Percentiles rank a stretch among this genome's conserved stretches.
These are phyloP conservation scores for Pseudachorutes palmiensis DNA, from an alignment of 1,140 invertebrate genomes.

Conservation along the genomic window DNA sequence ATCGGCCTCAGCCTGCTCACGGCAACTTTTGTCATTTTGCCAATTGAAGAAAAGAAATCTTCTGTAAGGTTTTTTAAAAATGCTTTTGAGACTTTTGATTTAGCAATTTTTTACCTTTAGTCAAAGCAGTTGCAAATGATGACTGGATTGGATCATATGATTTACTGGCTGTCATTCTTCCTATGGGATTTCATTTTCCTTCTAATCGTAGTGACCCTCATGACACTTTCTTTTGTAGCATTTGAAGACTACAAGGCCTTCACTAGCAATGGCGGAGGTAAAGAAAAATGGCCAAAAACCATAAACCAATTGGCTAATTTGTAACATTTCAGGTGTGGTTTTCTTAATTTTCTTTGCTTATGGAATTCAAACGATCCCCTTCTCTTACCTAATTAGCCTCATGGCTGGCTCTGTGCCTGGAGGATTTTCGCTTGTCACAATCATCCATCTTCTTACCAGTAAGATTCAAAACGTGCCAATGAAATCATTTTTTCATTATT, in stretches of 20 bases:
- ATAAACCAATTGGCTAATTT: conserved; percentile 54
- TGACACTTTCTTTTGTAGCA: conserved; percentile 5
- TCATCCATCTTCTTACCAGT: conserved; percentile 13
- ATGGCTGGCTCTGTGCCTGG: conserved; percentile 5
- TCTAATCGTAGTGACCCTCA: conserved; percentile 47
- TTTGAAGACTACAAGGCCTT: background rate
- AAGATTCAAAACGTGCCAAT: no score
- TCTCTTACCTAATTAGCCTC: conserved; percentile 22
- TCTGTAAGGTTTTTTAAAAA: conserved; percentile 36
- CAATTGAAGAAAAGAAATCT: conserved; percentile 51
- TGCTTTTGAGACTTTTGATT: background rate
- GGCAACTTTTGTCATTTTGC: conserved; percentile 64
- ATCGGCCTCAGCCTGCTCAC: conserved; percentile 54
- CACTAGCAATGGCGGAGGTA: background rate
- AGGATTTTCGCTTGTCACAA: conserved; percentile 19
- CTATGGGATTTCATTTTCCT: conserved; percentile 63
- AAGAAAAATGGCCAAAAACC: background rate
- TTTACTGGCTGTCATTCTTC: conserved; percentile 62
- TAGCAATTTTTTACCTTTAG: conserved; percentile 42
- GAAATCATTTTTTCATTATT: no score
- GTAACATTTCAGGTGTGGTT: background rate
- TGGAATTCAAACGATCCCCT: conserved; percentile 12
- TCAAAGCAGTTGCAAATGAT: conserved; percentile 63
- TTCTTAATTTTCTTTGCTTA: conserved; percentile 17
- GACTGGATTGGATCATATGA: conserved; percentile 62